These are phyloP conservation scores for Parthenolecanium corni DNA, from an alignment of 2,888 invertebrate genomes.

Conservation along the genomic window DNA sequence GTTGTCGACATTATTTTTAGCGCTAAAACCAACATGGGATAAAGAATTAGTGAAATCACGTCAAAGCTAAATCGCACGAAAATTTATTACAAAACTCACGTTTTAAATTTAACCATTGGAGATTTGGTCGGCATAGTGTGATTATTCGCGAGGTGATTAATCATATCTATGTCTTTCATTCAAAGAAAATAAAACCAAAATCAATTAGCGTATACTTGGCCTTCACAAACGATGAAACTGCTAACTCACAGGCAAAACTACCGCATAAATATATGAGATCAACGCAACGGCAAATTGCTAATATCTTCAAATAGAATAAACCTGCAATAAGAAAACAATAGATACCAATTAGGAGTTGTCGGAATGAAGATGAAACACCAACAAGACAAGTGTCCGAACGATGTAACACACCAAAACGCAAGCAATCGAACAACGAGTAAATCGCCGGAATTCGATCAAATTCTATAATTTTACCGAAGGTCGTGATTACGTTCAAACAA, in stretches of 20 bases:
- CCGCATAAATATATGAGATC: neutral
- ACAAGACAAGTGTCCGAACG: too few relatives aligned
- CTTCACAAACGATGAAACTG: neutral
- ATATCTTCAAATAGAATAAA: constrained; percentile 7
- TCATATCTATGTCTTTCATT: constrained; percentile 26
- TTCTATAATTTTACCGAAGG: too few relatives aligned
- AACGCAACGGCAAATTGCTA: neutral
- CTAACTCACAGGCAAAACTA: neutral
- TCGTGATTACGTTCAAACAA: neutral
- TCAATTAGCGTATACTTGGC: too few relatives aligned
- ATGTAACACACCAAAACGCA: too few relatives aligned
- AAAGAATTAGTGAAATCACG: neutral
- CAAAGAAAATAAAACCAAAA: constrained; percentile 1
- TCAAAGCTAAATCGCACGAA: neutral
- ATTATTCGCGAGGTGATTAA: constrained; percentile 15
- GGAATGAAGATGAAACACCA: too few relatives aligned
- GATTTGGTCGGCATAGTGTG: constrained; percentile 7
- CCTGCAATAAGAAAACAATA: constrained; percentile 4
- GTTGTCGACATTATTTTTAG: constrained; percentile 14
- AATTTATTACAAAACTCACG: neutral
- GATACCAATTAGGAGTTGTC: too few relatives aligned
- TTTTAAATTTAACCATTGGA: constrained; percentile 1
- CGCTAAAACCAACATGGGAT: neutral
- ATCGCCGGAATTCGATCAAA: neutral
- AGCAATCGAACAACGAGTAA: neutral